A percentile compares a stretch with the other conserved stretches of the same genome.
Conservation (phyloP, 2,113 vertebrate species). For the Phalacrocorax pelagicus region DNA sequence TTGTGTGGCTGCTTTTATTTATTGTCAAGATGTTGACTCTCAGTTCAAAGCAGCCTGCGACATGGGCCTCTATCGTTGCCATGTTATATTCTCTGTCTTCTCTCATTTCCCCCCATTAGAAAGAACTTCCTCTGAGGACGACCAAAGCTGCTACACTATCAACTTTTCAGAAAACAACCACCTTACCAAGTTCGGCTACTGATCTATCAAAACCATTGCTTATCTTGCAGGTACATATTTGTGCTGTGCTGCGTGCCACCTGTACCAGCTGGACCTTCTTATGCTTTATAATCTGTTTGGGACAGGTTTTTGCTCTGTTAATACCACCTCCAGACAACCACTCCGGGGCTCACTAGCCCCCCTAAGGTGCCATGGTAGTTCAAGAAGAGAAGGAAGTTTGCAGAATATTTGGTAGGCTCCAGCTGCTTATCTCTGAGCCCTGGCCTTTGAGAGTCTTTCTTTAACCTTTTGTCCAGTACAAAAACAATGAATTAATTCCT, state of each 20-base stretch:
- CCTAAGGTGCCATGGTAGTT: neutral
- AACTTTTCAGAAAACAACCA: neutral
- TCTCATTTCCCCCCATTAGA: neutral
- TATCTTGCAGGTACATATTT: neutral
- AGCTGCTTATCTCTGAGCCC: neutral
- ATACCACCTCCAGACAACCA: neutral
- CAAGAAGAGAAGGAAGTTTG: neutral
- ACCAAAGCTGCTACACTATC: neutral
- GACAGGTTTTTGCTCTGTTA: neutral
- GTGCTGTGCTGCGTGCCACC: neutral
- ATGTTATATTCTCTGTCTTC: neutral
- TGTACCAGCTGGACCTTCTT: neutral
- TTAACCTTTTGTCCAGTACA: neutral
- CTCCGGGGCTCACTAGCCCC: neutral
- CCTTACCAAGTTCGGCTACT: neutral
- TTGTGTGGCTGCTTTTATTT: neutral
- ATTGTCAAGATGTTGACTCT: neutral
- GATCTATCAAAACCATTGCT: neutral
- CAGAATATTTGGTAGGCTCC: neutral
- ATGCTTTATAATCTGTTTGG: neutral
- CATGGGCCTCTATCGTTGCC: neutral
- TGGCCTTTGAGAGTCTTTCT: neutral
- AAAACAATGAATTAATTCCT: slow-evolving; percentile 3
- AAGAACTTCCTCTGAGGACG: neutral
- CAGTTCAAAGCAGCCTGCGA: neutral